phyloP scores from a whole-genome alignment of 1,140 invertebrate genomes.

The Zaprionus taronus region DNA sequence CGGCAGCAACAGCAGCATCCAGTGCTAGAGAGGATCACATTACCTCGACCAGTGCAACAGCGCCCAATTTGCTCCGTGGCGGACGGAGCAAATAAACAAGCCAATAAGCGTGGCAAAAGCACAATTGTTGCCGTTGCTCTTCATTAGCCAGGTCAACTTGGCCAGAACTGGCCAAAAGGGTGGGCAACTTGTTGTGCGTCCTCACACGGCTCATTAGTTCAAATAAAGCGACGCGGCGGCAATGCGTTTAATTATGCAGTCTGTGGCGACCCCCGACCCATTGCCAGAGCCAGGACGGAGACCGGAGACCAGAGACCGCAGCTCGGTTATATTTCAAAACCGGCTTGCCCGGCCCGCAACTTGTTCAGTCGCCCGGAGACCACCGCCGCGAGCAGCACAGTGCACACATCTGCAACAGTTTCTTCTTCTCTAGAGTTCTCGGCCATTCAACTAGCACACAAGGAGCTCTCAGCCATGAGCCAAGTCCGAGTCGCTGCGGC shows the following conservation, averaged over 20 bases:
- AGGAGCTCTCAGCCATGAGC: conserved; percentile 22
- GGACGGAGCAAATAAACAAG: conserved; percentile 66
- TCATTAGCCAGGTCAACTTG: conserved; percentile 56
- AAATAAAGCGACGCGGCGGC: conserved; percentile 55
- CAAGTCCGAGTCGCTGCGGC: conserved; percentile 13
- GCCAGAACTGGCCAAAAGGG: neutral
- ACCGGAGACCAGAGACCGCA: neutral
- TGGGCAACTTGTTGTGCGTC: conserved; percentile 1
- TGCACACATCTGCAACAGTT: too few species aligned
- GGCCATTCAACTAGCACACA: too few species aligned
- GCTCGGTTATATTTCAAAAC: conserved; percentile 74
- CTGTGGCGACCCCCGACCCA: neutral
- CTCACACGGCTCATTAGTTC: conserved; percentile 65
- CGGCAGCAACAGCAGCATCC: neutral
- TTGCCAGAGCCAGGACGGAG: neutral
- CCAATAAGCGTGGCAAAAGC: conserved; percentile 60
- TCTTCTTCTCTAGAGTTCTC: too few species aligned
- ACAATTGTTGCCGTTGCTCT: conserved; percentile 72
- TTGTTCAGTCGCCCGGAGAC: conserved; percentile 56
- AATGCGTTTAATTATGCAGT: conserved; percentile 71
- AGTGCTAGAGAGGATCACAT: neutral
- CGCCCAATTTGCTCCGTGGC: conserved; percentile 48
- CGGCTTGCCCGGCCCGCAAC: conserved; percentile 35
- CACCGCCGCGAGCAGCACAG: conserved; percentile 28
- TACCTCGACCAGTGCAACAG: neutral